Percentiles rank a stretch among this genome's conserved stretches.
These are phyloP conservation scores for Nymphalis io DNA, from an alignment of 1,140 invertebrate species.

Conservation along the genomic window DNA sequence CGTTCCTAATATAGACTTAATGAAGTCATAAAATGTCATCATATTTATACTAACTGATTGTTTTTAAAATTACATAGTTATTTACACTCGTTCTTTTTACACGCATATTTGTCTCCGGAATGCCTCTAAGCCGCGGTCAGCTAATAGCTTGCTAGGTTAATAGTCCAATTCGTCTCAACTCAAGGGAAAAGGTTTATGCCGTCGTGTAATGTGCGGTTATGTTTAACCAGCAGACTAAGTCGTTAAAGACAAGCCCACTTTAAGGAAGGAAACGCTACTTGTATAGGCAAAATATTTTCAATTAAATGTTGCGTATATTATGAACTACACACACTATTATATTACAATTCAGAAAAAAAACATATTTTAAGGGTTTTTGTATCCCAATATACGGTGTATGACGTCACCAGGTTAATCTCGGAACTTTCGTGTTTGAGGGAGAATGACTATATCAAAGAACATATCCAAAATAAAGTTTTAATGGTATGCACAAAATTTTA, in stretches of 20 bases:
- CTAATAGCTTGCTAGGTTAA: constrained; percentile 39
- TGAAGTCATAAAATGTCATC: neutral
- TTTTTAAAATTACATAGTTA: constrained; percentile 22
- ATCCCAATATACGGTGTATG: no score
- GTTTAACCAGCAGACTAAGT: constrained; percentile 9
- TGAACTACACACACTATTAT: no score
- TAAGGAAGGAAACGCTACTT: neutral
- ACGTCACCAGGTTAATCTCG: no score
- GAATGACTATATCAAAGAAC: no score
- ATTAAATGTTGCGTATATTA: neutral
- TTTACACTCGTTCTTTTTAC: constrained; percentile 1
- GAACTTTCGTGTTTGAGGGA: no score
- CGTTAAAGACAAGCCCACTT: neutral
- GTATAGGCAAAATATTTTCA: neutral
- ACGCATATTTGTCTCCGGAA: constrained; percentile 9
- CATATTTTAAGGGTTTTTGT: no score
- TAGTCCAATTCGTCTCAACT: constrained; percentile 33
- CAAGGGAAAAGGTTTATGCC: neutral
- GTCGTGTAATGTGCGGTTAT: constrained; percentile 10
- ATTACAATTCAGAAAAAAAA: no score
- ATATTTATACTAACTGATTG: constrained; percentile 15
- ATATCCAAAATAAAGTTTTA: no score
- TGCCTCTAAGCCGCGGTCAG: constrained; percentile 35
- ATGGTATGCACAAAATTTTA: no score
- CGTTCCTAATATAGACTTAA: neutral